Evolutionary conservation across 2,888 invertebrate species (phyloP), one percentile per base, ranked within the genome.

Genomic region (Nudaria mundana): DNA sequence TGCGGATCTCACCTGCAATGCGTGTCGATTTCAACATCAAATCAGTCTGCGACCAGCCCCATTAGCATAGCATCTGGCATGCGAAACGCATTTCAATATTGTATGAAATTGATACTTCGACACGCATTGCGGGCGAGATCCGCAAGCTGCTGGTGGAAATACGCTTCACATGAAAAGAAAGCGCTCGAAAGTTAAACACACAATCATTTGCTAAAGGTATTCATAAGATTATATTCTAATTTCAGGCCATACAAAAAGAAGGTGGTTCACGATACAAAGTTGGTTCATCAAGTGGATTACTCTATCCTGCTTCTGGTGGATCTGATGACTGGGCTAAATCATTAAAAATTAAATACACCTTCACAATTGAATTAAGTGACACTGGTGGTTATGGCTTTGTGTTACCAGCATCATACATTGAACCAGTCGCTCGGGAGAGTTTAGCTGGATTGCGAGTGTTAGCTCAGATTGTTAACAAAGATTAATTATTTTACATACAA

Each of bases 251-350:
- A 56, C 76, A 83, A 63, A 71, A 78, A 31, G 79, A 87, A 0
- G 90, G 91, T 13, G 93, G 94, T 16, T 89, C 91, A 2, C 72
- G 83, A 32, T 96, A 95, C 68, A 92, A 91, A 18, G 94, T 95
- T 0, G 96, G 96, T 7, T 92, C 94, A 32, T 93, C 95, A 12
- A 95, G 94, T 30, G 91, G 91, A n/a, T 91, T 94, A 0, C 83
- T 96, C 1, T 96, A 96, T 72, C 93, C 96, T 1, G 95, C 95
- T 2, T 84, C 94, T 18, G 96, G 96, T 1, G 95, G 95, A 8
- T 94, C 95, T 0, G 95, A 96, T 63, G 97, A 98, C 76, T 98
- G 97, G 96, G 97, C 97, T 5, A 97, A 97, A 77, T 95, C 95
- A 1, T 87, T 91, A 25, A 92, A 93, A 5, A 93, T 98, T 49